These are phyloP conservation scores for Anguilla marmorata DNA, from an alignment of 2,797 vertebrate genomes.

Conservation along the genomic window DNA sequence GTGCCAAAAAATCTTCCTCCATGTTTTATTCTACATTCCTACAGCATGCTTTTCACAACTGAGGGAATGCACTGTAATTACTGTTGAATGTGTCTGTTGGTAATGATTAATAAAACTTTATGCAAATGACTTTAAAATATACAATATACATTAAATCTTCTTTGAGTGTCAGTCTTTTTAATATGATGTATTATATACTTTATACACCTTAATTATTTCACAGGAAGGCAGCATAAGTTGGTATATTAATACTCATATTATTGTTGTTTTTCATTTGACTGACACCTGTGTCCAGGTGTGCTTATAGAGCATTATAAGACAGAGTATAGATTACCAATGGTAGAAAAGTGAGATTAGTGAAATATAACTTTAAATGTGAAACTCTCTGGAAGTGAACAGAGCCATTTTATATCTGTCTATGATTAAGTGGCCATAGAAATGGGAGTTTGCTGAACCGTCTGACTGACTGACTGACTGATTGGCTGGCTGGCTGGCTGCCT, in stretches of 20 bases:
- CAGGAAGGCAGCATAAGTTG: not conserved
- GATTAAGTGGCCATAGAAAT: not conserved
- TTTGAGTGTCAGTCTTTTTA: not conserved
- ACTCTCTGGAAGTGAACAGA: not conserved
- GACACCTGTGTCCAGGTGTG: not conserved
- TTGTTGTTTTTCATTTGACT: not conserved
- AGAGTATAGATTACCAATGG: not conserved
- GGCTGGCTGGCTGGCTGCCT: not conserved
- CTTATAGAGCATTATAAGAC: not conserved
- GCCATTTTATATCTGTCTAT: not conserved
- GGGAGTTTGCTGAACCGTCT: not conserved
- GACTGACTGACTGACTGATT: not conserved
- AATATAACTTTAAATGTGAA: not conserved
- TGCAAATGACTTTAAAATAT: not conserved
- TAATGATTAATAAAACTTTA: not conserved
- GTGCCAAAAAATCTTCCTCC: not conserved
- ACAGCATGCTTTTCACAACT: slow-evolving; percentile 12
- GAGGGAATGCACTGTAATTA: not conserved
- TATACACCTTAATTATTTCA: not conserved
- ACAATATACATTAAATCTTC: not conserved
- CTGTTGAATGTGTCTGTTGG: not conserved
- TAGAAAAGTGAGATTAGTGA: not conserved
- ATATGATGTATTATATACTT: not conserved
- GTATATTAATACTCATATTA: not conserved
- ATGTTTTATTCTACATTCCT: not conserved